Evolutionary conservation across 2,113 vertebrate species (phyloP).

Genomic region (Equus przewalskii): DNA sequence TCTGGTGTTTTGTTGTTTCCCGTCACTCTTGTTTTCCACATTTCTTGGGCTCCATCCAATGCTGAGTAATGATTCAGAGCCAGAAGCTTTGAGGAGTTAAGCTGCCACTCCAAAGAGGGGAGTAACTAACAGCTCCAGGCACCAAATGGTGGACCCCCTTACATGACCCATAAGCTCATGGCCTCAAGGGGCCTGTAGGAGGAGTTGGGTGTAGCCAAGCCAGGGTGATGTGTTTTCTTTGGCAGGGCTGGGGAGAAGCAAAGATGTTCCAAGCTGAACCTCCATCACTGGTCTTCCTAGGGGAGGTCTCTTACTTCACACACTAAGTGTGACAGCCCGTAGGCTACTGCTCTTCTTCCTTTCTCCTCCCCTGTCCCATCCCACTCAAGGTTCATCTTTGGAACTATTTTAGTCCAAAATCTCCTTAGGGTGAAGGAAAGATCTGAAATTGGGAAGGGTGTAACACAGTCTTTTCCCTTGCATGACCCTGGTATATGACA

Average conservation of each 20-base stretch:
- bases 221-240: constrained; percentile 4
- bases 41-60: constrained; percentile 17
- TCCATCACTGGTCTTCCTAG: background rate
- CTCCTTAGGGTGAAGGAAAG: background rate
- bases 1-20: background rate
- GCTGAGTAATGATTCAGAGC: constrained; percentile 46
- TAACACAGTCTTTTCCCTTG: background rate
- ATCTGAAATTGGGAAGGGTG: background rate
- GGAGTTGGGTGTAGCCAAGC: background rate
- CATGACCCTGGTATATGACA: background rate
- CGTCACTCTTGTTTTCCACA: background rate
- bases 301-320: background rate
- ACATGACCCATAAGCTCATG: background rate
- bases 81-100: background rate
- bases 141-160: background rate
- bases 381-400: background rate
- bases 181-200: background rate
- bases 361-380: background rate
- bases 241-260: background rate
- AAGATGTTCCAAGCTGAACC: background rate
- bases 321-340: background rate
- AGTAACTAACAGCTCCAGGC: background rate
- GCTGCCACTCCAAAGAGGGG: background rate
- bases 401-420: background rate
- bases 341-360: background rate